Evolutionary conservation across 2,888 invertebrate genomes (phyloP).

Genomic region (Petrolisthes cinctipes): DNA sequence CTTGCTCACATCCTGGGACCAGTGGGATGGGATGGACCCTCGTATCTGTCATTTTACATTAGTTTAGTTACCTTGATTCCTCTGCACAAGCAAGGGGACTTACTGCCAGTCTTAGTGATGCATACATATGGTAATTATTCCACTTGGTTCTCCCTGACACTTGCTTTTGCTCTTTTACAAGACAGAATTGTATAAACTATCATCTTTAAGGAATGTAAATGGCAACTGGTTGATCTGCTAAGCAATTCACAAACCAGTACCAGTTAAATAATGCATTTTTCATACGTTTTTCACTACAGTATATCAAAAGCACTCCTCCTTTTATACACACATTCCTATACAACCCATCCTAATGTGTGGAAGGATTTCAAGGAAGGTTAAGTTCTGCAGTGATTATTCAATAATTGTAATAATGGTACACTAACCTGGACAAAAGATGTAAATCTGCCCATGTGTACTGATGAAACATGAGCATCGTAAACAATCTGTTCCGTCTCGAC

Average conservation of each 20-base stretch:
- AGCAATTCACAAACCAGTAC: no score
- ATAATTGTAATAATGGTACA: not conserved
- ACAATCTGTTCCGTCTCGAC: slow-evolving; percentile 97
- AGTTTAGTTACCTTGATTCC: not conserved
- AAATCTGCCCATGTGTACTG: slow-evolving; percentile 79
- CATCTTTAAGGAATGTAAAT: no score
- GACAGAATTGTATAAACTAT: no score
- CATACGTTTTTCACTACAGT: no score
- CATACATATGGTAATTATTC: not conserved
- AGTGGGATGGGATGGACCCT: slow-evolving; percentile 95
- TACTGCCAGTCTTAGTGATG: not conserved
- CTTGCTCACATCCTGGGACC: slow-evolving; percentile 98
- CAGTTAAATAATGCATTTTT: no score
- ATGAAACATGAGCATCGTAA: slow-evolving; percentile 85
- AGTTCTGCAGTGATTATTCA: no score
- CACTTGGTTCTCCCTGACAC: not conserved
- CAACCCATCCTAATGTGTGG: no score
- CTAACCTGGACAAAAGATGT: slow-evolving; percentile 93
- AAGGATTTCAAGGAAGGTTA: no score
- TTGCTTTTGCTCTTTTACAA: not conserved
- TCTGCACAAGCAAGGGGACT: not conserved
- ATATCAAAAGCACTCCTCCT: no score
- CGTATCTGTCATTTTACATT: slow-evolving; percentile 75
- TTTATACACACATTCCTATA: no score
- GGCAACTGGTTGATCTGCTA: no score